phyloP scores from a whole-genome alignment of 2,113 vertebrate genomes.

The Dipodomys stephensi region DNA sequence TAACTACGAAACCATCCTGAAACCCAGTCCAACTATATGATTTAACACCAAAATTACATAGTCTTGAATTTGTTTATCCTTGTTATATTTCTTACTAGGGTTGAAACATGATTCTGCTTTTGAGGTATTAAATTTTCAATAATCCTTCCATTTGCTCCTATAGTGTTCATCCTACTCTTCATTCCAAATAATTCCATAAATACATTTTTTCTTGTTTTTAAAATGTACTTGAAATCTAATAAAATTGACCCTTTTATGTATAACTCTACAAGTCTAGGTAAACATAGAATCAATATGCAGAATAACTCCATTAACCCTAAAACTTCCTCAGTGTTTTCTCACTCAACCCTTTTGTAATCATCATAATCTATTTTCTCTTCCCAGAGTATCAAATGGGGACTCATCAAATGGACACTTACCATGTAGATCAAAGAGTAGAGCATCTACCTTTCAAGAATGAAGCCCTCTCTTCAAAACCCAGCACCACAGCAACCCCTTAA shows the following conservation, averaged over 20 bases:
- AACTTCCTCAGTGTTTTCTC: background rate
- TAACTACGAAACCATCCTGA: conserved; percentile 23
- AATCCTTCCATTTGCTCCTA: background rate
- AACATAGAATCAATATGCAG: background rate
- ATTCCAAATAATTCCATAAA: background rate
- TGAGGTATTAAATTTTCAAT: background rate
- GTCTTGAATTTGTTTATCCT: background rate
- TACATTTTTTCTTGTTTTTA: background rate
- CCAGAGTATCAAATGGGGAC: background rate
- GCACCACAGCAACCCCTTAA: background rate
- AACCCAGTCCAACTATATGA: background rate
- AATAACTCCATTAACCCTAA: background rate
- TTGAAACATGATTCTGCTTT: conserved; percentile 9
- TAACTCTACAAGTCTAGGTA: background rate
- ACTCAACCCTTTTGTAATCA: background rate
- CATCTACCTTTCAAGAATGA: no score
- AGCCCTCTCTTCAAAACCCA: no score
- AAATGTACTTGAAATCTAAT: background rate
- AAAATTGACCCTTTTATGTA: background rate
- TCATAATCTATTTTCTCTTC: background rate
- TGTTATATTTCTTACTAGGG: background rate
- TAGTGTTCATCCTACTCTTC: background rate
- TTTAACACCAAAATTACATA: background rate
- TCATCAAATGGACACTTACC: no score
- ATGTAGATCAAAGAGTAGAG: no score